Percentiles rank a stretch among this genome's conserved stretches.
These are phyloP conservation scores for Papilio polytes DNA, from an alignment of 1,140 invertebrate species.

Conservation along the genomic window DNA sequence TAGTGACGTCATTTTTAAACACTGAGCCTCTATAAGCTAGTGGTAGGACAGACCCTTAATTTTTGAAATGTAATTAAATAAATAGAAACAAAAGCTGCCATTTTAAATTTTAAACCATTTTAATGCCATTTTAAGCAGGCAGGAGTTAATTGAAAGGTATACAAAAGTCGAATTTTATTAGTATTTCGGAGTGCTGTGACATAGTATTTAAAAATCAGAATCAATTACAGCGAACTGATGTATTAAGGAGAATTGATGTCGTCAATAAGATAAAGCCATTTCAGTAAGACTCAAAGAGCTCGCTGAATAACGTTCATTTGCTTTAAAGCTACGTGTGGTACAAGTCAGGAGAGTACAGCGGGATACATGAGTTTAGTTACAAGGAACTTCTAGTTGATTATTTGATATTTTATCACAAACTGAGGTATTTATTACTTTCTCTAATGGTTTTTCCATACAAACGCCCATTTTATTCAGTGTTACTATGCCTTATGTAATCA, in stretches of 20 bases:
- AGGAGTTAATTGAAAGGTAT: background rate
- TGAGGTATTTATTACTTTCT: too few species aligned
- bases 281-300: slow-evolving; percentile 51
- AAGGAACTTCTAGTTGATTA: background rate
- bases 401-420: too few species aligned
- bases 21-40: too few species aligned
- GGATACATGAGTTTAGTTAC: background rate
- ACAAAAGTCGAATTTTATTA: background rate
- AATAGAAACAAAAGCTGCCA: background rate
- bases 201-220: background rate
- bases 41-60: too few species aligned
- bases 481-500: too few species aligned
- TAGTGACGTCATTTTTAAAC: too few species aligned
- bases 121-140: too few species aligned
- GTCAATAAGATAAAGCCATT: slow-evolving; percentile 54
- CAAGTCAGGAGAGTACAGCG: slow-evolving; percentile 15
- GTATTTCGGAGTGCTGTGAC: background rate
- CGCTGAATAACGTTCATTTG: slow-evolving; percentile 63
- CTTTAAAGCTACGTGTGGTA: slow-evolving; percentile 39
- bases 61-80: too few species aligned
- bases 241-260: slow-evolving; percentile 44
- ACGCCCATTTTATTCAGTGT: too few species aligned
- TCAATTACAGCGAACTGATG: slow-evolving; percentile 24
- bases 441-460: too few species aligned
- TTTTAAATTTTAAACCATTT: too few species aligned